Percentiles rank a stretch among this genome's conserved stretches.
Conservation (phyloP, 2,113 vertebrate species). For the Oncorhynchus kisutch region DNA sequence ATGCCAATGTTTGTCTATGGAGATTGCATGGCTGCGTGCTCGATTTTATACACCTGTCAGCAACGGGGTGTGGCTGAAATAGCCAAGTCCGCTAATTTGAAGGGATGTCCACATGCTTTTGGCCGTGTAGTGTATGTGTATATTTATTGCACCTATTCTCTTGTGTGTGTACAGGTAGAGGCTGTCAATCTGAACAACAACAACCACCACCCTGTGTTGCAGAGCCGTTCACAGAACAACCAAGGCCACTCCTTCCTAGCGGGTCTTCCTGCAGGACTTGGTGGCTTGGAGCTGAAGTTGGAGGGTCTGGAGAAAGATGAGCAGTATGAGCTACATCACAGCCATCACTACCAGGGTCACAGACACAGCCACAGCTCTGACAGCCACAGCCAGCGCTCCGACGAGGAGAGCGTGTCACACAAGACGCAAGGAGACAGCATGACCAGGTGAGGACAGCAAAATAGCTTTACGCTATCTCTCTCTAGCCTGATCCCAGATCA, state of each 20-base stretch:
- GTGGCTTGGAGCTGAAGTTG: slow-evolving; percentile 85
- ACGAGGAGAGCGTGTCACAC: slow-evolving; percentile 86
- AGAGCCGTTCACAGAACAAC: slow-evolving; percentile 42
- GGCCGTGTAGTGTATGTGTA: background rate
- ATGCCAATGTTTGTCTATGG: too few relatives aligned
- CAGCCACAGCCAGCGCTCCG: slow-evolving; percentile 84
- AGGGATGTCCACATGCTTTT: too few relatives aligned
- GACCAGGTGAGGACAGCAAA: slow-evolving; percentile 58
- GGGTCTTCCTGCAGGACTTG: slow-evolving; percentile 7
- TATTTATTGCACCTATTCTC: slow-evolving; percentile 10
- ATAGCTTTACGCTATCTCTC: background rate
- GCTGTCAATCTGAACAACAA: slow-evolving; percentile 62
- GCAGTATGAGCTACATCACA: slow-evolving; percentile 62
- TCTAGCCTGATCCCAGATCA: background rate
- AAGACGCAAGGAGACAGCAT: slow-evolving; percentile 82
- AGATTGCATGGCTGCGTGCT: too few relatives aligned
- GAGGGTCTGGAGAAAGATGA: slow-evolving; percentile 89
- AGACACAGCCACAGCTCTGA: slow-evolving; percentile 65
- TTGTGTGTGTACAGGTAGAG: slow-evolving; percentile 62
- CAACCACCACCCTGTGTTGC: slow-evolving; percentile 63
- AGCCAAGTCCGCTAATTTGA: too few relatives aligned
- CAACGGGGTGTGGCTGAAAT: too few relatives aligned
- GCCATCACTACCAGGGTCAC: slow-evolving; percentile 14
- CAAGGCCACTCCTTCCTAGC: slow-evolving; percentile 58
- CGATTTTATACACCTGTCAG: too few relatives aligned